These are phyloP conservation scores for Zingel zingel DNA, from an alignment of 2,113 vertebrate genomes.

Conservation along the genomic window DNA sequence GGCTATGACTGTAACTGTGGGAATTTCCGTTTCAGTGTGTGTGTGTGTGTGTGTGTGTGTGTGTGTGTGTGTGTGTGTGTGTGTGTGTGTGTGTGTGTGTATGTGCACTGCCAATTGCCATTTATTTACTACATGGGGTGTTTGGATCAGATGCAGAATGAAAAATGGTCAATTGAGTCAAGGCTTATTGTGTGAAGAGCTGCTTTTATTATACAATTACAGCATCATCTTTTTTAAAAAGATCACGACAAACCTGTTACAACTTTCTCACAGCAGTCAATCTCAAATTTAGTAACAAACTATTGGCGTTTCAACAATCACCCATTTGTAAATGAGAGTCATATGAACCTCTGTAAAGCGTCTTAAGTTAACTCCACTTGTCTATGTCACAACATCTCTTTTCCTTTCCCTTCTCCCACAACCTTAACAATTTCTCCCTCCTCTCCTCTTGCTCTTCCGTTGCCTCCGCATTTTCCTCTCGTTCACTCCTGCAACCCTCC, in stretches of 20 bases:
- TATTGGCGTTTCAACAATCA: background rate
- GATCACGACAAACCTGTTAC: background rate
- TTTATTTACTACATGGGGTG: background rate
- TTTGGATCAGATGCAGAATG: background rate
- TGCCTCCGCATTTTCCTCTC: background rate
- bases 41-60: background rate
- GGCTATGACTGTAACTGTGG: conserved; percentile 32
- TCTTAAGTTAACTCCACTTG: background rate
- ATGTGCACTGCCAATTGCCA: conserved; percentile 14
- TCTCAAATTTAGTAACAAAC: background rate
- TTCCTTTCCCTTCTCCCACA: background rate
- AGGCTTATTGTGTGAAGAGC: conserved; percentile 1
- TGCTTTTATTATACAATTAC: background rate
- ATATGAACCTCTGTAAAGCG: background rate
- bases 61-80: background rate
- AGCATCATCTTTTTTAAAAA: background rate
- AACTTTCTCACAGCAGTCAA: background rate
- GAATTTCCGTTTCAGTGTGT: background rate
- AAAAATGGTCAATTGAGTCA: background rate
- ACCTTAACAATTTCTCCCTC: background rate
- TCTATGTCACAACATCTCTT: background rate
- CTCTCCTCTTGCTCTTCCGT: background rate
- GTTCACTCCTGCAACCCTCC: background rate
- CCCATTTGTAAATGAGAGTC: background rate
- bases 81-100: background rate